These are phyloP conservation scores for Anagyrus pseudococci DNA, from an alignment of 2,888 invertebrate species.

Conservation along the genomic window DNA sequence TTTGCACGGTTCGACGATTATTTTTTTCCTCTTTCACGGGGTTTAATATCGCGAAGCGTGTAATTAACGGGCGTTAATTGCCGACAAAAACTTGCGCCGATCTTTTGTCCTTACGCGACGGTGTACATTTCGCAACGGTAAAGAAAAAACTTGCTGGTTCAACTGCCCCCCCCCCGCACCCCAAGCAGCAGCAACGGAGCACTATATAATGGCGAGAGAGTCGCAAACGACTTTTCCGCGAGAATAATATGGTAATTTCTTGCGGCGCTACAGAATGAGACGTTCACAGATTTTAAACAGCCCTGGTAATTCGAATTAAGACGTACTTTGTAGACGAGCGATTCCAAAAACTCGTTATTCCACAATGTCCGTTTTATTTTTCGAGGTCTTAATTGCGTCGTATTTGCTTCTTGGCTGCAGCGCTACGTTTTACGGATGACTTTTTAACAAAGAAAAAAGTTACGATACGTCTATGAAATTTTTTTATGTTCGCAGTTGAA, in stretches of 20 bases:
- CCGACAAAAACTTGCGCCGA: constrained; percentile 22
- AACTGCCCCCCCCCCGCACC: background rate
- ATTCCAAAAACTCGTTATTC: constrained; percentile 24
- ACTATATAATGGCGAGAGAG: background rate
- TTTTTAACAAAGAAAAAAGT: background rate
- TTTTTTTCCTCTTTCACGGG: too few relatives aligned
- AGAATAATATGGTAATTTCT: constrained; percentile 18
- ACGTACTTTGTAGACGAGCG: background rate
- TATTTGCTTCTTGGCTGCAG: too few relatives aligned
- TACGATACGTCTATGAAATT: too few relatives aligned
- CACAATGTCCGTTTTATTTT: background rate
- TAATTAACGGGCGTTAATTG: constrained; percentile 36
- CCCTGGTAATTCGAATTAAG: constrained; percentile 27
- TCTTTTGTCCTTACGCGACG: too few relatives aligned
- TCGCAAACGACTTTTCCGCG: constrained; percentile 4
- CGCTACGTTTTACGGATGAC: too few relatives aligned
- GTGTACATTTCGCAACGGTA: background rate
- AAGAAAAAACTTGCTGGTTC: background rate
- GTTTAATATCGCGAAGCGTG: constrained; percentile 14
- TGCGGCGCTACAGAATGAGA: background rate
- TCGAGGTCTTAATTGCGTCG: too few relatives aligned
- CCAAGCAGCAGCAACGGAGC: background rate
- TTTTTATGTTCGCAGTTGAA: too few relatives aligned
- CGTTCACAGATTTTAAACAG: background rate
- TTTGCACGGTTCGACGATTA: too few relatives aligned